Percentiles rank a stretch among this genome's conserved stretches.
Evolutionary conservation across 2,888 invertebrate genomes (phyloP).

Genomic region (Cephus spinipes): DNA sequence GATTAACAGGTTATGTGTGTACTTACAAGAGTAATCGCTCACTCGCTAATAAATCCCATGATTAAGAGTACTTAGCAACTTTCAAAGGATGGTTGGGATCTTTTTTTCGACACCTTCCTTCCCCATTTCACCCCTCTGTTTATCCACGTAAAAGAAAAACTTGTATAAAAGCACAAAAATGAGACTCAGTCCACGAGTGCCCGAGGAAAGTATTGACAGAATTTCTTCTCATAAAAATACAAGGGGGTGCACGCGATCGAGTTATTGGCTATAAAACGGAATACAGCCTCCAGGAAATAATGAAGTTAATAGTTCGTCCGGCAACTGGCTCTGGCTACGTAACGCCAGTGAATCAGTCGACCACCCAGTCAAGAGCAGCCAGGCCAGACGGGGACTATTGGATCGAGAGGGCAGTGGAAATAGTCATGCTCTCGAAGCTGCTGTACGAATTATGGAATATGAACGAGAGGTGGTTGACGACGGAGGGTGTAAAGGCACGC

Average conservation of each 20-base stretch:
- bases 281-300: conserved; percentile 23
- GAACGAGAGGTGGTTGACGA: background rate
- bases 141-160: background rate
- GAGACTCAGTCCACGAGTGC: background rate
- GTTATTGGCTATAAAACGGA: conserved; percentile 30
- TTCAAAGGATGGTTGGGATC: background rate
- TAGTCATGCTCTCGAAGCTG: background rate
- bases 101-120: background rate
- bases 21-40: background rate
- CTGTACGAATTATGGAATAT: background rate
- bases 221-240: conserved; percentile 19
- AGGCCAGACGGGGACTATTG: background rate
- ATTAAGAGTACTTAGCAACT: background rate
- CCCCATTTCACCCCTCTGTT: background rate
- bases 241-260: conserved; percentile 15
- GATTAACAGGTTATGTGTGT: background rate
- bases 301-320: conserved; percentile 19
- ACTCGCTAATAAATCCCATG: background rate
- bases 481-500: background rate
- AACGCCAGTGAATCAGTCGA: conserved; percentile 23
- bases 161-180: background rate
- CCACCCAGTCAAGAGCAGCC: conserved; percentile 35
- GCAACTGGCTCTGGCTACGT: background rate
- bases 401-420: background rate
- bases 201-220: conserved; percentile 24